Evolutionary conservation across 2,797 vertebrate species (phyloP).

Genomic region (Spea hammondii): DNA sequence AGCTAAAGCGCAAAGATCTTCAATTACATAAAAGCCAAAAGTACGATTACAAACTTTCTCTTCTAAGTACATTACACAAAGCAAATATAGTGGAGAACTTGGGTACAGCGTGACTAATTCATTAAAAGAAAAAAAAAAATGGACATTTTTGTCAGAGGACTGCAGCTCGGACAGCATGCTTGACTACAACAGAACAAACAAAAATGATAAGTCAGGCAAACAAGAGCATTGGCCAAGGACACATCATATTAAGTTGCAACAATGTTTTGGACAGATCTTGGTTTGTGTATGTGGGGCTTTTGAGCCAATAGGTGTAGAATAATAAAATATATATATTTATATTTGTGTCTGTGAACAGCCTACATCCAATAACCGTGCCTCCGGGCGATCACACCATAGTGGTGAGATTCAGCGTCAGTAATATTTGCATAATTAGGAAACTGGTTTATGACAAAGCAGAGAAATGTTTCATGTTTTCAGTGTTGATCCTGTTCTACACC

Average conservation of each 20-base stretch:
- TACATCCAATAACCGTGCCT: conserved; percentile 6
- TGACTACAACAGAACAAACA: background rate
- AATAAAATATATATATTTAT: background rate
- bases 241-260: background rate
- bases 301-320: background rate
- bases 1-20: too few species aligned
- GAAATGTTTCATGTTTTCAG: background rate
- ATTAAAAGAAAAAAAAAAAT: background rate
- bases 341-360: background rate
- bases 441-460: conserved; percentile 5
- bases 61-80: too few species aligned
- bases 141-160: background rate
- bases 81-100: too few species aligned
- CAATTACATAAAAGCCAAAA: too few species aligned
- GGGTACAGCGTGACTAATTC: too few species aligned
- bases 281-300: background rate
- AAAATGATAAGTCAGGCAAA: conserved; percentile 15
- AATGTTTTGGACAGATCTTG: background rate
- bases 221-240: conserved; percentile 16
- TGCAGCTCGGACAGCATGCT: background rate
- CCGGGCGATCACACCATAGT: conserved; percentile 40
- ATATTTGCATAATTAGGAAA: conserved; percentile 37
- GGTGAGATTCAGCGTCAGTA: conserved; percentile 34
- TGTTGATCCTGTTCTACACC: conserved; percentile 1
- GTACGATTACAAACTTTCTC: too few species aligned